These are phyloP conservation scores for Polyommatus icarus DNA, from an alignment of 2,888 invertebrate genomes.

Conservation along the genomic window DNA sequence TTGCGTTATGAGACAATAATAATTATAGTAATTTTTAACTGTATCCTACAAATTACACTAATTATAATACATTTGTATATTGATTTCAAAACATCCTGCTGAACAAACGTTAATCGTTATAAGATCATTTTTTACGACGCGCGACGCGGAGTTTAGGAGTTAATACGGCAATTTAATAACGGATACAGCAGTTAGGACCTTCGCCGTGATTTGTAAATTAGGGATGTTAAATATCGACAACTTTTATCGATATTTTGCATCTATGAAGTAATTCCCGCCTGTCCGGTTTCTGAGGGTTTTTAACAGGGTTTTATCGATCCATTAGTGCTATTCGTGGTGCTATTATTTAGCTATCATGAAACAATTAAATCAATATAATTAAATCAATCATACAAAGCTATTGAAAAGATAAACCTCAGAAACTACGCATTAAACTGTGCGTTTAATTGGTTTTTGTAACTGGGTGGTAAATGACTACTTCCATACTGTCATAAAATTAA, in stretches of 20 bases:
- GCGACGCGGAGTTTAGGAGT: conserved; percentile 5
- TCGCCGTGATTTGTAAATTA: conserved; percentile 31
- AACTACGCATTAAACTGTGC: too few relatives aligned
- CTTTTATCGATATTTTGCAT: not conserved
- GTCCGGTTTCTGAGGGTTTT: too few relatives aligned
- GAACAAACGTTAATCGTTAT: conserved; percentile 4
- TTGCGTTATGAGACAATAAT: not conserved
- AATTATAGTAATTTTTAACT: not conserved
- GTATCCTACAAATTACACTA: not conserved
- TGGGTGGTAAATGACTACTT: not conserved
- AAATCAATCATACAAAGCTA: too few relatives aligned
- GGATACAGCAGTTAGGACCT: conserved; percentile 28
- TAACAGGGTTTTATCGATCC: too few relatives aligned
- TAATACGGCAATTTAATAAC: conserved; percentile 34
- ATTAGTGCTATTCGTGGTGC: too few relatives aligned
- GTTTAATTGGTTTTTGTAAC: not conserved
- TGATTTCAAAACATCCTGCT: conserved; percentile 3
- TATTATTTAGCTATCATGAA: too few relatives aligned
- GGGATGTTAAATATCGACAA: conserved; percentile 19
- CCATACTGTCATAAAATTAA: not conserved
- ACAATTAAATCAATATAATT: too few relatives aligned
- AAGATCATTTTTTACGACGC: not conserved
- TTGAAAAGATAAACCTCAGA: too few relatives aligned
- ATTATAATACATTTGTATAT: conserved; percentile 11
- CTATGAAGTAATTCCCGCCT: too few relatives aligned